Percentiles rank a stretch among this genome's conserved stretches.
These are phyloP conservation scores for Pemphigus obesinymphae DNA, from an alignment of 1,140 invertebrate genomes.

Conservation along the genomic window DNA sequence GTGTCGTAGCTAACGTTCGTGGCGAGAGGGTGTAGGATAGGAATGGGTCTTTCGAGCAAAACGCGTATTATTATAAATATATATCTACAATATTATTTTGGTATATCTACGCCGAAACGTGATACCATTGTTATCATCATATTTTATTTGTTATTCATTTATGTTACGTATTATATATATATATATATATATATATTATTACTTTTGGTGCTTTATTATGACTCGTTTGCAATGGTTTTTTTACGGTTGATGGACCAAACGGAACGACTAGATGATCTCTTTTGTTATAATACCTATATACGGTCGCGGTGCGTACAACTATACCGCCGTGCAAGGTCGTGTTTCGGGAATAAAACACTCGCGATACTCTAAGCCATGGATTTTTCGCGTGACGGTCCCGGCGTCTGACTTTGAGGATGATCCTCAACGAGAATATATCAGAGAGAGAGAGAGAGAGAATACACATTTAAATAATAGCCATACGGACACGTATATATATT, in stretches of 20 bases:
- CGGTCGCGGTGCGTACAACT: not conserved
- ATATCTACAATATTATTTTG: too few relatives aligned
- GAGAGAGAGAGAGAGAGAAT: not conserved
- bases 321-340: too few relatives aligned
- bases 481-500: not conserved
- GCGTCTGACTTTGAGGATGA: not conserved
- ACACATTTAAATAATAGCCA: not conserved
- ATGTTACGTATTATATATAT: too few relatives aligned
- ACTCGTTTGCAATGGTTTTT: not conserved
- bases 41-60: not conserved
- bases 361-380: not conserved
- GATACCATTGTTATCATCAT: slow-evolving; percentile 20
- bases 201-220: not conserved
- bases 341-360: not conserved
- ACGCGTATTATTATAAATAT: not conserved
- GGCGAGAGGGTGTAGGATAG: not conserved
- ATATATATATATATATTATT: too few relatives aligned
- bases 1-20: too few relatives aligned
- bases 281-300: too few relatives aligned
- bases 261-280: slow-evolving; percentile 23
- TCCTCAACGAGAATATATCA: not conserved
- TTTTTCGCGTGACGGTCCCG: not conserved
- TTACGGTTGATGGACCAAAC: slow-evolving; percentile 20
- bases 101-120: not conserved
- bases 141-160: not conserved